These are phyloP conservation scores for Solenopsis fugax DNA, from an alignment of 1,140 invertebrate genomes.

Conservation along the genomic window DNA sequence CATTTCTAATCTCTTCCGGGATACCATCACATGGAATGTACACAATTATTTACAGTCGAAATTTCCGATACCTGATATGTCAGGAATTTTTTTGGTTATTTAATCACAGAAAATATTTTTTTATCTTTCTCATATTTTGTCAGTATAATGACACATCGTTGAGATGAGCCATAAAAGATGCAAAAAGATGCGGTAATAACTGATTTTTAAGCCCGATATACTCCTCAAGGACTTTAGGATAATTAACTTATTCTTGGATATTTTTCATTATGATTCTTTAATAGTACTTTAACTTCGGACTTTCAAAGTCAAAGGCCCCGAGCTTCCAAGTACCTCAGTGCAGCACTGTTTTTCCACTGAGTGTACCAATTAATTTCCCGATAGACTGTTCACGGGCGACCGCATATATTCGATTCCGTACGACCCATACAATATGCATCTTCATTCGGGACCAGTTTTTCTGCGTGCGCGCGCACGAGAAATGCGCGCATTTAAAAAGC, in stretches of 20 bases:
- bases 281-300: not conserved
- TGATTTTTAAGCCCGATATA: no score
- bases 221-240: not conserved
- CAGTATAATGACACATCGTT: no score
- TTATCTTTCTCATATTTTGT: no score
- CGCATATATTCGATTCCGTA: constrained; percentile 17
- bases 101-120: no score
- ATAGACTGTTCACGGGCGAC: constrained; percentile 14
- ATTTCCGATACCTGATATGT: not conserved
- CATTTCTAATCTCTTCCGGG: no score
- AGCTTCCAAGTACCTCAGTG: constrained; percentile 15
- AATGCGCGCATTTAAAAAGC: constrained; percentile 56
- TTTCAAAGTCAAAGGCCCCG: not conserved
- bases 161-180: no score
- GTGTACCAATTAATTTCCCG: constrained; percentile 39
- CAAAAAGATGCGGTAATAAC: no score
- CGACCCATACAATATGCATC: constrained; percentile 62
- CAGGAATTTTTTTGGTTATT: not conserved
- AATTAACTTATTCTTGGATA: not conserved
- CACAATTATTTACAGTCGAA: not conserved
- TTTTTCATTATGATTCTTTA: not conserved
- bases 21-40: not conserved
- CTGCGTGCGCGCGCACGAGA: constrained; percentile 15
- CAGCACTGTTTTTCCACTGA: not conserved
- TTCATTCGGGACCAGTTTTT: constrained; percentile 64